A percentile compares a stretch with the other conserved stretches of the same genome.
Conservation (phyloP, 2,113 vertebrate species). For the Ptilorrhoa leucosticta region DNA sequence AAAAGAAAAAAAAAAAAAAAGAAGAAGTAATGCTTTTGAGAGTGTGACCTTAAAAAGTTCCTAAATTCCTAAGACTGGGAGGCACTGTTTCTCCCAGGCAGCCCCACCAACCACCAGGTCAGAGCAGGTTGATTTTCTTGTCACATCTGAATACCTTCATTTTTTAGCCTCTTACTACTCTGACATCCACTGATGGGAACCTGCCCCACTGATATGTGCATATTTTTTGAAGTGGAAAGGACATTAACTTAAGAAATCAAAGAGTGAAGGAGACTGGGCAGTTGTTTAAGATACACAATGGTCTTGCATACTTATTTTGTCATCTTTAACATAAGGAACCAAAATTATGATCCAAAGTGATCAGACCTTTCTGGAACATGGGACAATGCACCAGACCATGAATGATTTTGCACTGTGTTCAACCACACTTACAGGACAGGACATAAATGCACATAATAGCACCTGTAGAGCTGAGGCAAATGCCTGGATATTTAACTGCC, state of each 20-base stretch:
- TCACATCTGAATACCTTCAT: neutral
- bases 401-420: neutral
- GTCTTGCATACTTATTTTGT: neutral
- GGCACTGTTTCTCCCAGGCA: neutral
- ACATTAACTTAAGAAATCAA: neutral
- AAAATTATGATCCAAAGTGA: neutral
- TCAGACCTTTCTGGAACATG: neutral
- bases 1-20: neutral
- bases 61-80: neutral
- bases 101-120: neutral
- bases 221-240: neutral
- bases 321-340: neutral
- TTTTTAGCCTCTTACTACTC: neutral
- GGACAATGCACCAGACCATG: accelerated
- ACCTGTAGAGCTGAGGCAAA: neutral
- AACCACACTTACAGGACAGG: neutral
- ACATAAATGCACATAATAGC: neutral
- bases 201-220: accelerated
- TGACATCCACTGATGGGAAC: neutral
- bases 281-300: neutral
- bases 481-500: neutral
- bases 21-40: neutral
- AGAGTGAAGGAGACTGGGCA: neutral
- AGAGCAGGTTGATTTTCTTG: neutral
- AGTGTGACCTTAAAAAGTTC: neutral